Conservation (phyloP, 1,140 invertebrate genomes). For the Lanistes nyassanus region DNA sequence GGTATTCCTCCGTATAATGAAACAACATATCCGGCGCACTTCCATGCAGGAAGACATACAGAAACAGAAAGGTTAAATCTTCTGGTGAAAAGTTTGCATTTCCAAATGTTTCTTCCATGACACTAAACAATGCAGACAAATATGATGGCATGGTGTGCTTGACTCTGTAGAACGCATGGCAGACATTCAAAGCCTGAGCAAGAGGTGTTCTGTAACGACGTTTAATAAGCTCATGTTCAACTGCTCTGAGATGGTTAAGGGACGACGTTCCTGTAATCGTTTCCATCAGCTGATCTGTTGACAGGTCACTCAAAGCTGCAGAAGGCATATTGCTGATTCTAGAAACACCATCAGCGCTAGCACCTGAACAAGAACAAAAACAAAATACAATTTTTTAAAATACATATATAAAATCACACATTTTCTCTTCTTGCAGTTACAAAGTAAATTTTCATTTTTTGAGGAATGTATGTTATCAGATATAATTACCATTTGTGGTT, state of each 20-base stretch:
- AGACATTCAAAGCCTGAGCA: neutral
- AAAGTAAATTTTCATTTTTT: too few species aligned
- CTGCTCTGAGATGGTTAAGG: neutral
- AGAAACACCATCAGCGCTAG: too few species aligned
- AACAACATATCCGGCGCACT: slow-evolving; percentile 13
- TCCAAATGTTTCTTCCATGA: slow-evolving; percentile 16
- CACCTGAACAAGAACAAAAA: too few species aligned
- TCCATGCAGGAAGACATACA: slow-evolving; percentile 20
- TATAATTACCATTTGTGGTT: too few species aligned
- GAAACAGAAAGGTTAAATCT: slow-evolving; percentile 5
- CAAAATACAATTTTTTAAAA: too few species aligned
- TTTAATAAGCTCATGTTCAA: slow-evolving; percentile 10
- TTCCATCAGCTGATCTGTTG: neutral
- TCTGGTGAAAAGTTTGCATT: neutral
- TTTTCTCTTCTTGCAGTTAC: too few species aligned
- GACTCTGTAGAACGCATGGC: slow-evolving; percentile 9
- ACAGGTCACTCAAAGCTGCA: neutral
- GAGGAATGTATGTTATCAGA: too few species aligned
- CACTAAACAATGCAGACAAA: slow-evolving; percentile 11
- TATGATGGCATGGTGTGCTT: neutral
- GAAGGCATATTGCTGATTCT: too few species aligned
- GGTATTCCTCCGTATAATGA: slow-evolving; percentile 8
- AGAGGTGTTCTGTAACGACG: neutral
- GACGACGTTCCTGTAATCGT: too few species aligned
- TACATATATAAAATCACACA: too few species aligned